Evolutionary conservation across 2,888 invertebrate genomes (phyloP).

Genomic region (Altica lythri): DNA sequence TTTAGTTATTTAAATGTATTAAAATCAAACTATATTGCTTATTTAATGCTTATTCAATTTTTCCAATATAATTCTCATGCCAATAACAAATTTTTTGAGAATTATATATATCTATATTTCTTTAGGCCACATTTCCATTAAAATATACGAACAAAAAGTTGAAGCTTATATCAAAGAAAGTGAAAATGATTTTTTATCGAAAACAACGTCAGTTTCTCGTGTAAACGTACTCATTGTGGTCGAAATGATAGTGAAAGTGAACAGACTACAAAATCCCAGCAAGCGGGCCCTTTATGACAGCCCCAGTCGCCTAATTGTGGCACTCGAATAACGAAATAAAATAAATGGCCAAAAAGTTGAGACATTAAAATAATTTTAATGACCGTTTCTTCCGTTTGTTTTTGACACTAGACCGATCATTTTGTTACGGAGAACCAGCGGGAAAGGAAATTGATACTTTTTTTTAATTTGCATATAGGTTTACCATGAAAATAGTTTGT

Average conservation of each 20-base stretch:
- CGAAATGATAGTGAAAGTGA: constrained; percentile 21
- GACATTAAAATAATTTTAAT: constrained; percentile 33
- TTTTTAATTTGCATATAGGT: too few relatives aligned
- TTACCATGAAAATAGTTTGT: too few relatives aligned
- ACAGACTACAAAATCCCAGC: constrained; percentile 16
- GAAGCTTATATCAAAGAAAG: background rate
- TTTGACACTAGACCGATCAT: constrained; percentile 23
- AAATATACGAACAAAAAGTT: too few relatives aligned
- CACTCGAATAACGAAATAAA: constrained; percentile 15
- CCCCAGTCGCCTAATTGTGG: constrained; percentile 9
- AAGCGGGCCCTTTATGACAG: constrained; percentile 19
- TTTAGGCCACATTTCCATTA: too few relatives aligned
- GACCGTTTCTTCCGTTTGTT: constrained; percentile 29
- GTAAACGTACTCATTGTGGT: constrained; percentile 6
- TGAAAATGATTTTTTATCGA: background rate
- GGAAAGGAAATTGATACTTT: background rate
- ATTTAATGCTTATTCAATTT: too few relatives aligned
- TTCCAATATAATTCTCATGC: background rate
- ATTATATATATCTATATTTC: too few relatives aligned
- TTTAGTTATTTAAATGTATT: too few relatives aligned
- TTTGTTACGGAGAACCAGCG: background rate
- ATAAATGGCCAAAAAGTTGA: constrained; percentile 27
- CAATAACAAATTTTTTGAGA: too few relatives aligned
- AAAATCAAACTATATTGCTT: too few relatives aligned
- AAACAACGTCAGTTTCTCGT: background rate